Evolutionary conservation across 2,797 vertebrate genomes (phyloP).

Genomic region (Synanceia verrucosa): DNA sequence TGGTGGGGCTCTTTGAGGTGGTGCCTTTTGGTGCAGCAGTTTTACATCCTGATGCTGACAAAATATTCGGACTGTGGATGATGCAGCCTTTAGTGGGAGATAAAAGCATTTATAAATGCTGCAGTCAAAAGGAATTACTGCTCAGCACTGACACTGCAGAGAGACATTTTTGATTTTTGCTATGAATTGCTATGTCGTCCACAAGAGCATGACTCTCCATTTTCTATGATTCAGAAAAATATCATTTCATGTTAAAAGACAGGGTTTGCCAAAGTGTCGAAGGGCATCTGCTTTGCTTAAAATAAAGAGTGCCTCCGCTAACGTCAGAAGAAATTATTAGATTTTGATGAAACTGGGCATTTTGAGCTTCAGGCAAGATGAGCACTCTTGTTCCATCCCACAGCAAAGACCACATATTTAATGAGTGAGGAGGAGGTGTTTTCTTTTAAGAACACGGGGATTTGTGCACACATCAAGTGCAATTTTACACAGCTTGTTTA

Average conservation of each 20-base stretch:
- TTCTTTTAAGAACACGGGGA: not conserved
- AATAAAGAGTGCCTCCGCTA: not conserved
- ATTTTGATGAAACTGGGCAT: not conserved
- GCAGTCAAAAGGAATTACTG: not conserved
- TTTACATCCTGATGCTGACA: no score
- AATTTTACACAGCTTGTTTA: no score
- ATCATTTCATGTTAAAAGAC: not conserved
- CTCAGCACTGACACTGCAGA: not conserved
- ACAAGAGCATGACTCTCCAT: no score
- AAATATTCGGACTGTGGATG: no score
- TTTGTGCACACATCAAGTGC: no score
- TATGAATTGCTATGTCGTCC: no score
- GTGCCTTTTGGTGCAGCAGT: not conserved
- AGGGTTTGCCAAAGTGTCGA: not conserved
- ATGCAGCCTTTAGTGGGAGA: not conserved
- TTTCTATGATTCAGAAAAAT: not conserved
- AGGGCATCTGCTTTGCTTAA: not conserved
- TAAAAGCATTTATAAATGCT: not conserved
- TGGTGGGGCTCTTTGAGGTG: not conserved
- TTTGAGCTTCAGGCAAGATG: not conserved
- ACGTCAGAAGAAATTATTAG: not conserved
- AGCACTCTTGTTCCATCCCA: not conserved
- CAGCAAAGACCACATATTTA: conserved; percentile 4
- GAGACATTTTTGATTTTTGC: no score
- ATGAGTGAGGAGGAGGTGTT: not conserved